phyloP scores from a whole-genome alignment of 1,140 invertebrate species.

The Steinernema khuongi region DNA sequence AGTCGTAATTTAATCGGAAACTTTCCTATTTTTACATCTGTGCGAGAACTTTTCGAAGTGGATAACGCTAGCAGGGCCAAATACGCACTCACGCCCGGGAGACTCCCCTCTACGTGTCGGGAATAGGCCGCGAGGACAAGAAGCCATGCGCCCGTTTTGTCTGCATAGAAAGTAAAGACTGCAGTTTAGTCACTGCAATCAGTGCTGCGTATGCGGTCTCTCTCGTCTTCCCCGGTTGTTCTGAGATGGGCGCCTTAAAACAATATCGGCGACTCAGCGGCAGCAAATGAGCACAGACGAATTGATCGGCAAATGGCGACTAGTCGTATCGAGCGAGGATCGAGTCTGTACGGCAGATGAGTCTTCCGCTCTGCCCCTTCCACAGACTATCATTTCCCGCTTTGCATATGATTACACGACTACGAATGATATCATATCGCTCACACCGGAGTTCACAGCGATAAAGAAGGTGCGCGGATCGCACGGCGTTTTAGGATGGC shows the following conservation, averaged over 20 bases:
- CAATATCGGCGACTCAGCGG: not conserved
- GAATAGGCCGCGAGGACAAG: not conserved
- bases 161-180: not conserved
- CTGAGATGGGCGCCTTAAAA: not conserved
- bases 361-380: not conserved
- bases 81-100: too few species aligned
- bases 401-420: not conserved
- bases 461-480: too few species aligned
- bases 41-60: too few species aligned
- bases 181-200: not conserved
- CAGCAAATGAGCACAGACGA: not conserved
- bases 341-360: not conserved
- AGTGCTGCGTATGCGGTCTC: not conserved
- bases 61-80: too few species aligned
- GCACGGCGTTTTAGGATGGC: too few species aligned
- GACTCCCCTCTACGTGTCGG: too few species aligned
- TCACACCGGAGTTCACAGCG: too few species aligned
- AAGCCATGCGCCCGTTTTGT: too few species aligned
- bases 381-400: not conserved
- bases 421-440: too few species aligned
- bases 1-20: not conserved
- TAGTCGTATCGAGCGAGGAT: not conserved
- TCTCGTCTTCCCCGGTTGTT: not conserved
- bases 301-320: not conserved
- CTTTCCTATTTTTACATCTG: not conserved